A percentile compares a stretch with the other conserved stretches of the same genome.
Conservation (phyloP, 2,113 vertebrate species). For the Melierax canorus region DNA sequence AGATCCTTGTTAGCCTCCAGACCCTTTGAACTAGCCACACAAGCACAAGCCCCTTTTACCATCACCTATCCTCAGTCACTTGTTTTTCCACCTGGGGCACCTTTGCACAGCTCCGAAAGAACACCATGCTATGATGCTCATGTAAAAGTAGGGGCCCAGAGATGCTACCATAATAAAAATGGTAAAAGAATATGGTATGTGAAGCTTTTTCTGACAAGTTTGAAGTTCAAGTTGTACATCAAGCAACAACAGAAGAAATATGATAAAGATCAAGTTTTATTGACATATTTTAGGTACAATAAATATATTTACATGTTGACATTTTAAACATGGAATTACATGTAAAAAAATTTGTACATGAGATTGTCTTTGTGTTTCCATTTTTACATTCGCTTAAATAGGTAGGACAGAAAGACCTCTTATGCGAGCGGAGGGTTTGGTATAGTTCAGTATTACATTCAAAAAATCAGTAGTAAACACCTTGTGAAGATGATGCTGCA, state of each 20-base stretch:
- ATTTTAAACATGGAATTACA: slow-evolving; percentile 41
- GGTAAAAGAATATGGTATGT: neutral
- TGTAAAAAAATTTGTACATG: slow-evolving; percentile 34
- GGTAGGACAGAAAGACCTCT: neutral
- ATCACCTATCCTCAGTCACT: neutral
- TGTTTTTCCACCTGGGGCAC: neutral
- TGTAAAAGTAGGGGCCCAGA: neutral
- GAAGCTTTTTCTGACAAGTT: neutral
- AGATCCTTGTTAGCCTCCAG: neutral
- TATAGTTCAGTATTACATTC: neutral
- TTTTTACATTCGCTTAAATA: slow-evolving; percentile 56
- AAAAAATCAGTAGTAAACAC: neutral
- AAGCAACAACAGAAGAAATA: neutral
- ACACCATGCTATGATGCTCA: accelerated
- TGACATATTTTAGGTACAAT: slow-evolving; percentile 46
- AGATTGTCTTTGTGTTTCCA: slow-evolving; percentile 21
- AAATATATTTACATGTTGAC: slow-evolving; percentile 33
- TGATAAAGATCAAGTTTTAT: slow-evolving; percentile 3
- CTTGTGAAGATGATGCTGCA: neutral
- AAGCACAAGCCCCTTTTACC: neutral
- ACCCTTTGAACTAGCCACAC: neutral
- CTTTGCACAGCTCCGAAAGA: neutral
- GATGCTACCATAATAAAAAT: neutral
- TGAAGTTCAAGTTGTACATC: neutral
- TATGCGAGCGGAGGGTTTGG: neutral